phyloP scores from a whole-genome alignment of 2,797 vertebrate species.

The Macroramphosus scolopax region DNA sequence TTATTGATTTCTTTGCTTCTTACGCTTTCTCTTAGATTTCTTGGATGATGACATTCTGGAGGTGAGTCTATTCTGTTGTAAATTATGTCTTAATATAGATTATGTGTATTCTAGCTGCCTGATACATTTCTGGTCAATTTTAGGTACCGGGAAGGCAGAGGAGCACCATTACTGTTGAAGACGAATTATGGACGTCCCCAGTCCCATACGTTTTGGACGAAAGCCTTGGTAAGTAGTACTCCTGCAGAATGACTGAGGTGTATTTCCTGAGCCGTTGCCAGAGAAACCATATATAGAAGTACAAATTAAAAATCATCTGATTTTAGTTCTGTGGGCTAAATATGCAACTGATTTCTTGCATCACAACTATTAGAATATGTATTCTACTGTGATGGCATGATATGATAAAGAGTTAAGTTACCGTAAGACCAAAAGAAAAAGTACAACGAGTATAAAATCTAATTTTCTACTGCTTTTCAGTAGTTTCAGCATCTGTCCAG shows the following conservation, averaged over 20 bases:
- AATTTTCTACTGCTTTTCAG: no score
- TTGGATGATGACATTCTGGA: slow-evolving; percentile 38
- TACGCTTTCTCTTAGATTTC: slow-evolving; percentile 1
- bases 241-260: neutral
- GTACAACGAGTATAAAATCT: no score
- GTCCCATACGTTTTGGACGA: slow-evolving; percentile 43
- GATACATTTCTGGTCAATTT: neutral
- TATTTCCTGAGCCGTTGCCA: no score
- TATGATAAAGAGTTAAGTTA: no score
- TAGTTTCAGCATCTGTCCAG: no score
- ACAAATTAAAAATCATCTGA: no score
- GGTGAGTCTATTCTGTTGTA: slow-evolving; percentile 19
- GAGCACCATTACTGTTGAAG: neutral
- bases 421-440: no score
- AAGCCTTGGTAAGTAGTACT: slow-evolving; percentile 38
- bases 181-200: slow-evolving; percentile 10
- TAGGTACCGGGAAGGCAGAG: neutral
- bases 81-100: neutral
- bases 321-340: no score
- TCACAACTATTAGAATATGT: no score
- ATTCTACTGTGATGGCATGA: no score
- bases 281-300: no score
- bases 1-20: neutral
- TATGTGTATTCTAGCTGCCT: neutral
- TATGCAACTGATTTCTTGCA: no score